Evolutionary conservation across 92 coral and sea anemone species (phyloP).

Genomic region (Epizoanthus illoricatus): DNA sequence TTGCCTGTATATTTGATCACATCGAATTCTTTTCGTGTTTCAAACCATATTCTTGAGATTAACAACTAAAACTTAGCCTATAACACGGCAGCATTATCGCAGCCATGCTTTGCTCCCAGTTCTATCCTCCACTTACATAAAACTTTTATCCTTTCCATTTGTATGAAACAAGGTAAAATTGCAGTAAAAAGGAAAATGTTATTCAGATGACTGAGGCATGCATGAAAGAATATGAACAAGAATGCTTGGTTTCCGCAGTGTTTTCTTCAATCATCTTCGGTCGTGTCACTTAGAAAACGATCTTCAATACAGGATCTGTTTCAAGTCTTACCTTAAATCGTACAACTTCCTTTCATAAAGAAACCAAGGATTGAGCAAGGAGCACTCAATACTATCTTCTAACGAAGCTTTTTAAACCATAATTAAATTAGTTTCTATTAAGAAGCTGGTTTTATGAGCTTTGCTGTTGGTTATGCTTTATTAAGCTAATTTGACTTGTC

Average conservation of each 20-base stretch:
- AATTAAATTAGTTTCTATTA: slow-evolving; percentile 25
- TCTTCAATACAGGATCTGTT: background rate
- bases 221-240: slow-evolving; percentile 7
- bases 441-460: background rate
- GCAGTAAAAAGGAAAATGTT: background rate
- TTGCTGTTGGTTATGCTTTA: slow-evolving; percentile 37
- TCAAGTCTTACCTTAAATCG: slow-evolving; percentile 4
- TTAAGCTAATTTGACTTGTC: slow-evolving; percentile 34
- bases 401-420: background rate
- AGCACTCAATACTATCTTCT: background rate
- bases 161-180: background rate
- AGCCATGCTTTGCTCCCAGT: background rate
- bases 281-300: background rate
- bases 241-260: background rate
- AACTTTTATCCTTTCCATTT: background rate
- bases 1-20: slow-evolving; percentile 1
- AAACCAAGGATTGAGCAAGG: background rate
- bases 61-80: background rate
- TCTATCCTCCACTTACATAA: background rate
- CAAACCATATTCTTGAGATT: background rate
- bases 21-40: background rate
- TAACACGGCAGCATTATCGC: background rate
- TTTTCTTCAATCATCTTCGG: background rate
- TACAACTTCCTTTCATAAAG: background rate
- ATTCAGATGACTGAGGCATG: background rate